Percentiles rank a stretch among this genome's conserved stretches.
phyloP scores from a whole-genome alignment of 1,140 invertebrate species.

The Drosophila parvula region DNA sequence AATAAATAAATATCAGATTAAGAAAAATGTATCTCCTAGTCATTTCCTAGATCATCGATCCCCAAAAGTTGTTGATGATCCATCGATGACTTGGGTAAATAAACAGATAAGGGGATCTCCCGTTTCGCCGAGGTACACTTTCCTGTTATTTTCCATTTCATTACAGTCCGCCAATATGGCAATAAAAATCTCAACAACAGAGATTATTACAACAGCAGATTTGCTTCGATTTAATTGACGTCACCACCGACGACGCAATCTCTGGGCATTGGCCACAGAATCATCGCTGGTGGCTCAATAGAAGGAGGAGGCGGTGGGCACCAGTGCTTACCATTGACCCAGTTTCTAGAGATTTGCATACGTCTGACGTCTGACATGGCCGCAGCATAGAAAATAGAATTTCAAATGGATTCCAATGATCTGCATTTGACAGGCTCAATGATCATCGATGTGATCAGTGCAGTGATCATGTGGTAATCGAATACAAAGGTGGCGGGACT shows the following conservation, averaged over 20 bases:
- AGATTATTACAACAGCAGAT: slow-evolving; percentile 59
- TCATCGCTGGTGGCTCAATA: slow-evolving; percentile 8
- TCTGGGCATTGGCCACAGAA: slow-evolving; percentile 49
- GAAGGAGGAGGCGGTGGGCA: not conserved
- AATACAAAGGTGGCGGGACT: not conserved
- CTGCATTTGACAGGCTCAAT: slow-evolving; percentile 31
- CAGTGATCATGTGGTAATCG: slow-evolving; percentile 1
- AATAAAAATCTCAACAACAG: slow-evolving; percentile 39
- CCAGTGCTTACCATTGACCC: slow-evolving; percentile 56
- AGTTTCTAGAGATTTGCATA: slow-evolving; percentile 48
- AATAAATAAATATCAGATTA: not conserved
- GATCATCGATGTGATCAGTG: slow-evolving; percentile 9
- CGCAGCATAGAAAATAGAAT: slow-evolving; percentile 11
- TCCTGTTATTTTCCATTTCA: slow-evolving; percentile 81
- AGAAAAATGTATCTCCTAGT: not conserved
- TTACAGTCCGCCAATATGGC: slow-evolving; percentile 46
- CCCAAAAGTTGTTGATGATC: not conserved
- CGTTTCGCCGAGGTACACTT: slow-evolving; percentile 7
- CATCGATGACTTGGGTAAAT: not conserved
- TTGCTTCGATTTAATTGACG: slow-evolving; percentile 54
- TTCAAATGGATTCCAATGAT: slow-evolving; percentile 4
- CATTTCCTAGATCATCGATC: slow-evolving; percentile 9
- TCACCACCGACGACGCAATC: slow-evolving; percentile 30
- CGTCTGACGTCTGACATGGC: slow-evolving; percentile 20
- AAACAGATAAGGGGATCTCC: slow-evolving; percentile 41